A percentile compares a stretch with the other conserved stretches of the same genome.
phyloP scores from a whole-genome alignment of 2,113 vertebrate genomes.

The Stegastes partitus region DNA sequence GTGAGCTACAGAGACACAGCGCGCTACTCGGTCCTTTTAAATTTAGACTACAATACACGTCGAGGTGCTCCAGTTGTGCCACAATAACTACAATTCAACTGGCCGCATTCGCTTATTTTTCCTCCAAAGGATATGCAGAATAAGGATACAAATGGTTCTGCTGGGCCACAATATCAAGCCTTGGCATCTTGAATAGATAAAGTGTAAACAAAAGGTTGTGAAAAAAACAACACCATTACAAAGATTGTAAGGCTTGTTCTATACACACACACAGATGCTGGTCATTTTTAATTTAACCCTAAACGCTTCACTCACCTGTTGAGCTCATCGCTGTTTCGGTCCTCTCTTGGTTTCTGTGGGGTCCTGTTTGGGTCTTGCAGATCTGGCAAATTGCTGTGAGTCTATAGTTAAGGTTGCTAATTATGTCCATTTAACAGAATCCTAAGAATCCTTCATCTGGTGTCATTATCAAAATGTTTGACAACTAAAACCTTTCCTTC shows the following conservation, averaged over 20 bases:
- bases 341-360: constrained; percentile 79
- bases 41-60: constrained; percentile 27
- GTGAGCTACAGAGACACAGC: constrained; percentile 13
- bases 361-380: constrained; percentile 94
- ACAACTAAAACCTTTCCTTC: no score
- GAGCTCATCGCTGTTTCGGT: constrained; percentile 62
- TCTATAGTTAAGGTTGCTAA: constrained; percentile 71
- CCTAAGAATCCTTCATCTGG: no score
- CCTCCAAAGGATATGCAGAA: constrained; percentile 85
- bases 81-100: constrained; percentile 29
- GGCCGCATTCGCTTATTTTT: constrained; percentile 9
- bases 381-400: constrained; percentile 94
- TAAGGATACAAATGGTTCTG: constrained; percentile 85
- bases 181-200: constrained; percentile 84
- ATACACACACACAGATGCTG: not conserved
- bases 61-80: constrained; percentile 14
- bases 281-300: no score
- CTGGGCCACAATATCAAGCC: constrained; percentile 80
- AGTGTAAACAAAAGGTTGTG: constrained; percentile 72
- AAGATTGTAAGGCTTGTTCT: constrained; percentile 30
- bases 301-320: constrained; percentile 76
- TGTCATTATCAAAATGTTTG: no score
- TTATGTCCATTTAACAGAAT: not conserved
- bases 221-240: constrained; percentile 57
- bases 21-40: not conserved